phyloP scores from a whole-genome alignment of 2,113 vertebrate species.

The Cheirogaleus medius region DNA sequence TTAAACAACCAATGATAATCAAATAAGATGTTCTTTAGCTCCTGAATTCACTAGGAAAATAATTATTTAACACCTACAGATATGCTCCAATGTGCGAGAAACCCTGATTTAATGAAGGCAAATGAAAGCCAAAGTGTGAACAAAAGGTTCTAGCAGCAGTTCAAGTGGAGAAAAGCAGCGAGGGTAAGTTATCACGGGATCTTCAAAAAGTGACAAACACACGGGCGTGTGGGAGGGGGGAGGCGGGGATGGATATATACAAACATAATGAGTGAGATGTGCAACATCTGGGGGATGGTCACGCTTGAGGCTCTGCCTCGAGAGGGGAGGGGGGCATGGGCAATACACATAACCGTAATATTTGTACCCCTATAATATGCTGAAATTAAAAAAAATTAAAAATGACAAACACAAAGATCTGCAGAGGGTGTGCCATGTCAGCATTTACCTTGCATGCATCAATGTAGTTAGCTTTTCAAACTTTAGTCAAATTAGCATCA shows the following conservation, averaged over 20 bases:
- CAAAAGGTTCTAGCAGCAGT: neutral
- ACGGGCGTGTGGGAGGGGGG: too few relatives aligned
- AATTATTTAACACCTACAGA: neutral
- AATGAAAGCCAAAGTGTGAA: neutral
- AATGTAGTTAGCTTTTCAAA: neutral
- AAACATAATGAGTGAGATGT: too few relatives aligned
- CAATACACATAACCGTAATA: too few relatives aligned
- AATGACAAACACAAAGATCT: neutral
- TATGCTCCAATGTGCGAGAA: neutral
- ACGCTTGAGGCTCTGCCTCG: too few relatives aligned
- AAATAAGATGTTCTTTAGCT: neutral
- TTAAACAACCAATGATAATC: neutral
- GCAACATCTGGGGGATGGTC: too few relatives aligned
- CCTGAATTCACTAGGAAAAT: slow-evolving; percentile 22
- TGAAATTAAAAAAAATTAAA: too few relatives aligned
- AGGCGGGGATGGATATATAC: too few relatives aligned
- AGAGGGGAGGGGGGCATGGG: too few relatives aligned
- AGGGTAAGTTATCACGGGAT: neutral
- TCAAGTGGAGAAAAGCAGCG: neutral
- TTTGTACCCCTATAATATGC: too few relatives aligned
- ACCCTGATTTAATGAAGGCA: neutral
- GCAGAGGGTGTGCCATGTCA: neutral
- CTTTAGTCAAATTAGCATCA: neutral
- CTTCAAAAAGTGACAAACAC: neutral
- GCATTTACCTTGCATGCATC: neutral